Conservation (phyloP, 2,113 vertebrate genomes). For the Laterallus jamaicensis region DNA sequence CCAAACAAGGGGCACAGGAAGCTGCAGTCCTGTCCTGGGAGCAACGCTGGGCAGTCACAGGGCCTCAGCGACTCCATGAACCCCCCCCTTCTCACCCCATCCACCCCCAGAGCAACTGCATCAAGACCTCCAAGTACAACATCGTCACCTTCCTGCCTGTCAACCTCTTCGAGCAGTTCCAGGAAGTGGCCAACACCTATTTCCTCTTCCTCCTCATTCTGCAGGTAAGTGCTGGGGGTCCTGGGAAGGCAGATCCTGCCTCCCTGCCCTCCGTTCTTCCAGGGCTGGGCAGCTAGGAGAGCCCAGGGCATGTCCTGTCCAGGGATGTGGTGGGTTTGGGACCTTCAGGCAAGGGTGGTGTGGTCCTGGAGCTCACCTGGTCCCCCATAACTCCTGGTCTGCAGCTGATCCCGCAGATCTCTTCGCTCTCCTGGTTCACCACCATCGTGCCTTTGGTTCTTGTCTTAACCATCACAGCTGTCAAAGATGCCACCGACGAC, state of each 20-base stretch:
- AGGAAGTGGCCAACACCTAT: slow-evolving; percentile 97
- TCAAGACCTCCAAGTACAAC: slow-evolving; percentile 97
- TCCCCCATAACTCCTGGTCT: not conserved
- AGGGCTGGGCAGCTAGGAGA: not conserved
- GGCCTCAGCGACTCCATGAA: accelerated
- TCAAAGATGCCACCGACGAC: slow-evolving; percentile 96
- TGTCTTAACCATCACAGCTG: slow-evolving; percentile 94
- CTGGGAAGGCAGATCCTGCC: accelerated
- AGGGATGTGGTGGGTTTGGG: not conserved
- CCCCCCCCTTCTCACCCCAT: not conserved
- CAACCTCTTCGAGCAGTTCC: slow-evolving; percentile 98
- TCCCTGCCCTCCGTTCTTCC: accelerated
- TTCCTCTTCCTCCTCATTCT: slow-evolving; percentile 96
- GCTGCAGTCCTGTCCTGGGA: not conserved
- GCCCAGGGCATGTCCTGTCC: accelerated
- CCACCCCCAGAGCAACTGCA: slow-evolving; percentile 86
- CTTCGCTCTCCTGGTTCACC: slow-evolving; percentile 96
- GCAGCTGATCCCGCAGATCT: slow-evolving; percentile 96
- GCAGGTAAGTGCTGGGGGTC: slow-evolving; percentile 77
- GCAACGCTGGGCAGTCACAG: not conserved
- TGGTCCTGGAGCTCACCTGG: not conserved
- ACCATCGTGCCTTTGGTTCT: slow-evolving; percentile 99
- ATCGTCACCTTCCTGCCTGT: slow-evolving; percentile 93
- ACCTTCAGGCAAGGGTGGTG: accelerated
- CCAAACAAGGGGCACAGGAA: not conserved